Conservation (phyloP, 2,888 invertebrate genomes). For the Mactromeris polynyma region DNA sequence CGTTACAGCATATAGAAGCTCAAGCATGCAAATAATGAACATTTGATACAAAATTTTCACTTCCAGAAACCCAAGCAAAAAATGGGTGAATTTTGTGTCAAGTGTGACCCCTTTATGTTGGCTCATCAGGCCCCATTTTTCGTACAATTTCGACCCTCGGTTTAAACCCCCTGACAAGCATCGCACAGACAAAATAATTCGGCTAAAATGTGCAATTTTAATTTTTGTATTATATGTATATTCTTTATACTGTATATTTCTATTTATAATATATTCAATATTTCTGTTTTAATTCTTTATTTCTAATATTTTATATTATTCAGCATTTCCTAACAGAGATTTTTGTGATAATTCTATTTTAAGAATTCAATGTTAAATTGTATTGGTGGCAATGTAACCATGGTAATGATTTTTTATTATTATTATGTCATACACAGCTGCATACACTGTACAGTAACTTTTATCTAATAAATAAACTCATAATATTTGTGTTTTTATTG, state of each 20-base stretch:
- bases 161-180: constrained; percentile 61
- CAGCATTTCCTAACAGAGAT: not conserved
- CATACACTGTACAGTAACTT: constrained; percentile 71
- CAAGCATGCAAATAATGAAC: not conserved
- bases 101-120: constrained; percentile 38
- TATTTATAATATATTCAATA: not conserved
- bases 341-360: not conserved
- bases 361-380: not conserved
- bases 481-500: not conserved
- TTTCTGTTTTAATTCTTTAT: not conserved
- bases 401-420: not conserved
- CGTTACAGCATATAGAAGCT: constrained; percentile 1
- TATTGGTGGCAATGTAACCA: constrained; percentile 4
- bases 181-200: constrained; percentile 59
- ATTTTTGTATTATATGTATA: constrained; percentile 2
- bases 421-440: constrained; percentile 28
- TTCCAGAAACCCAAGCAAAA: not conserved
- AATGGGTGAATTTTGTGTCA: not conserved
- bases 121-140: constrained; percentile 65
- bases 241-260: not conserved
- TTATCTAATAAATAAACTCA: constrained; percentile 58
- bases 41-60: not conserved
- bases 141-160: constrained; percentile 62
- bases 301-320: not conserved
- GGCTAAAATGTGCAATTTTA: constrained; percentile 47